phyloP scores from a whole-genome alignment of 2,113 vertebrate species.

The Pseudopodoces humilis region DNA sequence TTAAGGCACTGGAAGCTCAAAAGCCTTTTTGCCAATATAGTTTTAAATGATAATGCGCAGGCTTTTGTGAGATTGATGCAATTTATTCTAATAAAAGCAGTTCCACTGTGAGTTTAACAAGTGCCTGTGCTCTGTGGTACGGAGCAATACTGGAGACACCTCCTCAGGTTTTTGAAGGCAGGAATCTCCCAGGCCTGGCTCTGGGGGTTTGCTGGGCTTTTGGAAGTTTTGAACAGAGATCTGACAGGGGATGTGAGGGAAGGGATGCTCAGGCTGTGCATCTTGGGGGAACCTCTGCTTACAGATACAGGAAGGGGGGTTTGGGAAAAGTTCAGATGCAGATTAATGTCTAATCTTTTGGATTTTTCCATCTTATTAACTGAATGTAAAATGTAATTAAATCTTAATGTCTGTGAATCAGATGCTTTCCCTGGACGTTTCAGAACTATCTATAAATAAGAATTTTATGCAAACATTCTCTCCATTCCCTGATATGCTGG shows the following conservation, averaged over 20 bases:
- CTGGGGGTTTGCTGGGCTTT: neutral
- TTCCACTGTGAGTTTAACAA: neutral
- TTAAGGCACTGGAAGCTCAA: neutral
- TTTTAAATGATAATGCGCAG: constrained; percentile 22
- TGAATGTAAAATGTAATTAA: constrained; percentile 8
- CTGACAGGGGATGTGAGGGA: neutral
- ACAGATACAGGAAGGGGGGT: neutral
- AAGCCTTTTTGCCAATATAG: constrained; percentile 11
- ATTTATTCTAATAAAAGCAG: constrained; percentile 32
- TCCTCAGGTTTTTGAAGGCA: neutral
- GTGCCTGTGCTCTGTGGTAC: neutral
- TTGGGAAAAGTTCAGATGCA: neutral
- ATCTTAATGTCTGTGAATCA: neutral
- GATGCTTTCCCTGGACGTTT: neutral
- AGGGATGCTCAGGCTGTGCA: neutral
- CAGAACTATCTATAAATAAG: neutral
- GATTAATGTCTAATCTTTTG: neutral
- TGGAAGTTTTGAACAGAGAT: neutral
- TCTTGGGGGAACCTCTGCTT: neutral
- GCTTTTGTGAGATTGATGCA: constrained; percentile 13
- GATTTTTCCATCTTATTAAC: neutral
- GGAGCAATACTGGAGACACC: neutral
- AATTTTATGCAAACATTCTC: neutral
- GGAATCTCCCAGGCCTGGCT: neutral
- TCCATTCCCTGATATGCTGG: neutral